phyloP scores from a whole-genome alignment of 2,113 vertebrate genomes.

The Planiliza haematocheilus region DNA sequence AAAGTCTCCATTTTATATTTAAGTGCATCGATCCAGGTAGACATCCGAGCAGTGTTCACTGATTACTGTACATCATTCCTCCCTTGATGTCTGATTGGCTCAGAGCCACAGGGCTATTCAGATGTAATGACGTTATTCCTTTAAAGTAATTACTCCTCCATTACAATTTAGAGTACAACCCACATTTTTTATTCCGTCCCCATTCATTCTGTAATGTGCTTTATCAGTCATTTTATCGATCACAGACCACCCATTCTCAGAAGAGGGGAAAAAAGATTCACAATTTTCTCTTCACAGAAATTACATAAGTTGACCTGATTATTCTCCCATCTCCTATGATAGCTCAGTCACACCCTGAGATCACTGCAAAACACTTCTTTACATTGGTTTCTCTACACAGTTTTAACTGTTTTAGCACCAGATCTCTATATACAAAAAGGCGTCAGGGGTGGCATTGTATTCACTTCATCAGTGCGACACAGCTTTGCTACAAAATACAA shows the following conservation, averaged over 20 bases:
- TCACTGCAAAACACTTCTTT: neutral
- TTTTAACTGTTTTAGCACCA: constrained; percentile 49
- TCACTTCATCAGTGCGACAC: constrained; percentile 1
- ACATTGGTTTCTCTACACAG: constrained; percentile 20
- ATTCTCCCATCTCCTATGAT: no score
- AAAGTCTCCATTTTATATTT: constrained; percentile 6
- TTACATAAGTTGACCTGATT: no score
- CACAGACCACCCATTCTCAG: neutral
- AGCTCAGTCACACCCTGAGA: neutral
- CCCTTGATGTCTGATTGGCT: constrained; percentile 36
- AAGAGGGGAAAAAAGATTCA: neutral
- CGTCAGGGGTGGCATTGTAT: neutral
- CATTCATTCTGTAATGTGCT: constrained; percentile 44
- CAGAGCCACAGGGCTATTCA: constrained; percentile 23
- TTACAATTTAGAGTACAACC: constrained; percentile 39
- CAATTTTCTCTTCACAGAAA: neutral
- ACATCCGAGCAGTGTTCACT: constrained; percentile 1
- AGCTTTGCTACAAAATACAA: neutral
- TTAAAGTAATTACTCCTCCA: constrained; percentile 55
- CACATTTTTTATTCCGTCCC: constrained; percentile 36
- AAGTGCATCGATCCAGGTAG: constrained; percentile 35
- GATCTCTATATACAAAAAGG: constrained; percentile 45
- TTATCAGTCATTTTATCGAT: constrained; percentile 44
- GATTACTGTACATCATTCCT: constrained; percentile 34
- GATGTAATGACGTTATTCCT: constrained; percentile 41